Evolutionary conservation across 2,888 invertebrate genomes (phyloP).

Genomic region (Drosophila tanythrix): DNA sequence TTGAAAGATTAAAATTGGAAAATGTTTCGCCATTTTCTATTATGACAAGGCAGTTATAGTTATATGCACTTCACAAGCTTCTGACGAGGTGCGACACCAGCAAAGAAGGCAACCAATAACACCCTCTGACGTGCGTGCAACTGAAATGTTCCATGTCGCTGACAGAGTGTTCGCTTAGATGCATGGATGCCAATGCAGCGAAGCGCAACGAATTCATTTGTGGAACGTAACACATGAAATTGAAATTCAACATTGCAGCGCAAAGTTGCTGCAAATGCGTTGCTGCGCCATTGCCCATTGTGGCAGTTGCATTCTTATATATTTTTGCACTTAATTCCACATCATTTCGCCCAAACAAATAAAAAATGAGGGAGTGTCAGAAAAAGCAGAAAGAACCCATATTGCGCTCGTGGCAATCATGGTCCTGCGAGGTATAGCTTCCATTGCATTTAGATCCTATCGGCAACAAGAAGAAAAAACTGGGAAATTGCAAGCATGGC

Average conservation of each 20-base stretch:
- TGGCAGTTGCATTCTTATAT: constrained; percentile 34
- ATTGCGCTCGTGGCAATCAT: not conserved
- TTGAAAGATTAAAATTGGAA: constrained; percentile 53
- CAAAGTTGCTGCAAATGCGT: constrained; percentile 22
- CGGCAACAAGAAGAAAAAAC: constrained; percentile 4
- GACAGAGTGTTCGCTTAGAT: not conserved
- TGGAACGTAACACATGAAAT: constrained; percentile 53
- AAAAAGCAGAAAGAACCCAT: not conserved
- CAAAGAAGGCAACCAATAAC: not conserved
- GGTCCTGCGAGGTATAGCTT: constrained; percentile 37
- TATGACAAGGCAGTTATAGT: constrained; percentile 56
- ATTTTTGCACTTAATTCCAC: constrained; percentile 52
- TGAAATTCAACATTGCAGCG: constrained; percentile 51
- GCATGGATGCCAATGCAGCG: constrained; percentile 32
- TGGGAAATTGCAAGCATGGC: constrained; percentile 40
- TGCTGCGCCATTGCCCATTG: constrained; percentile 10
- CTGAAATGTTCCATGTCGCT: constrained; percentile 8
- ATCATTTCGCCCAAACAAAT: constrained; percentile 38
- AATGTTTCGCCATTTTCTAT: constrained; percentile 61
- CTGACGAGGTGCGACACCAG: constrained; percentile 18
- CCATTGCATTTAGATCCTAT: constrained; percentile 50
- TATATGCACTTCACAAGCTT: constrained; percentile 35
- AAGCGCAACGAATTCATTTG: constrained; percentile 63
- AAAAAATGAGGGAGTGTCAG: not conserved
- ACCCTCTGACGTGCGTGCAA: constrained; percentile 33